These are phyloP conservation scores for Cyanoderma ruficeps DNA, from an alignment of 2,113 vertebrate genomes.

Conservation along the genomic window DNA sequence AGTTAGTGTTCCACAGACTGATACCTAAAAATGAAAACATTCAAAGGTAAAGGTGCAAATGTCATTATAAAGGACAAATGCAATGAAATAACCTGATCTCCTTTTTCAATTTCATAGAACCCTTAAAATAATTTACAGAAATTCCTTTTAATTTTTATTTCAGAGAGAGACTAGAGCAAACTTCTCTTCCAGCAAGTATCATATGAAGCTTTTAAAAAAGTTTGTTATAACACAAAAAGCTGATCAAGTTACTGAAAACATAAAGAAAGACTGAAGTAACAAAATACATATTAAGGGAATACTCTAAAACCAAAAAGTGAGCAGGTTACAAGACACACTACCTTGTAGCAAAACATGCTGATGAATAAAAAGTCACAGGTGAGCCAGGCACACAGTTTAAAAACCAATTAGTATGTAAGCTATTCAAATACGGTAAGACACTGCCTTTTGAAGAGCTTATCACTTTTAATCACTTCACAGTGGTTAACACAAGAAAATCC, in stretches of 20 bases:
- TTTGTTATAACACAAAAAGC: not conserved
- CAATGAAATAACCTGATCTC: not conserved
- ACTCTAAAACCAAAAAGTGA: not conserved
- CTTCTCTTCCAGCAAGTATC: not conserved
- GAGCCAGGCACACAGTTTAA: slow-evolving; percentile 49
- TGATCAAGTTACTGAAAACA: not conserved
- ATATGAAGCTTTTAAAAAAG: not conserved
- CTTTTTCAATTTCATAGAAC: not conserved
- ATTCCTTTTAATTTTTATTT: not conserved
- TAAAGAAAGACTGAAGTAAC: not conserved
- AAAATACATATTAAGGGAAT: not conserved
- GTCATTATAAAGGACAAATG: not conserved
- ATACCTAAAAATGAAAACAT: not conserved
- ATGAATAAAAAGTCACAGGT: slow-evolving; percentile 63
- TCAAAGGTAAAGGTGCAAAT: not conserved
- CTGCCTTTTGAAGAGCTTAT: slow-evolving; percentile 66
- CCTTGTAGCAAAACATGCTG: slow-evolving; percentile 76
- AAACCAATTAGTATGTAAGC: slow-evolving; percentile 65
- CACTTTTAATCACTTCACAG: slow-evolving; percentile 67
- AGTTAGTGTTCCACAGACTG: not conserved
- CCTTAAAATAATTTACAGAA: not conserved
- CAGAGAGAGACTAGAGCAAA: not conserved
- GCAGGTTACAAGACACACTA: slow-evolving; percentile 12
- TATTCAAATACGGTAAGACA: slow-evolving; percentile 64
- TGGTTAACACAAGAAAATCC: slow-evolving; percentile 66